Evolutionary conservation across 2,797 vertebrate genomes (phyloP).

Genomic region (Nyctibius grandis): DNA sequence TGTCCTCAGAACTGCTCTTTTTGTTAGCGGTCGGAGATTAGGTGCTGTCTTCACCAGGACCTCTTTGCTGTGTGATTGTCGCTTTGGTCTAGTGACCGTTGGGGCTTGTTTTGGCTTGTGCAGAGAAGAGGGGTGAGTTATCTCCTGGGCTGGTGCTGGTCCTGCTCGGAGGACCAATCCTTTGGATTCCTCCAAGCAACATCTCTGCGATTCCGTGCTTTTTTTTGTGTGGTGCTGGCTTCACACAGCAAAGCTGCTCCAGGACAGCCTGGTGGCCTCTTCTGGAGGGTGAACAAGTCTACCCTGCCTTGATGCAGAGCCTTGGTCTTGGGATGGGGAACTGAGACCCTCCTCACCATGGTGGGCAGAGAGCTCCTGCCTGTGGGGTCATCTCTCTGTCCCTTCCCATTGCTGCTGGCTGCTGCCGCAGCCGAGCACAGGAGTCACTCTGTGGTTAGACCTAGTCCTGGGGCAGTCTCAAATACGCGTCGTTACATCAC

Average conservation of each 20-base stretch:
- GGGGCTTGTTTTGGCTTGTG: not conserved
- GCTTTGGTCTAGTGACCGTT: not conserved
- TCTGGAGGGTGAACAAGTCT: not conserved
- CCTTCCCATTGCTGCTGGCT: not conserved
- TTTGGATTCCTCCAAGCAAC: not conserved
- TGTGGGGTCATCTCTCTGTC: not conserved
- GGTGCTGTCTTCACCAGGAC: not conserved
- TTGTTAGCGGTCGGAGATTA: not conserved
- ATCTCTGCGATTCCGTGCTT: not conserved
- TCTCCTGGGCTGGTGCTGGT: not conserved
- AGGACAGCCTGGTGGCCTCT: not conserved
- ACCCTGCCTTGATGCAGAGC: not conserved
- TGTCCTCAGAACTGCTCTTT: not conserved
- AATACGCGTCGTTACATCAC: rapidly evolving
- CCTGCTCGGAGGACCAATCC: not conserved
- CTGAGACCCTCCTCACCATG: not conserved
- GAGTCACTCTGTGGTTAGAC: not conserved
- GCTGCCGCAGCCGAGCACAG: rapidly evolving
- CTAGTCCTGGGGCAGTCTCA: not conserved
- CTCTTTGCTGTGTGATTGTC: not conserved
- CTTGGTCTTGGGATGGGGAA: not conserved
- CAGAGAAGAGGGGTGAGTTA: too few relatives aligned
- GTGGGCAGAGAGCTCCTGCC: not conserved
- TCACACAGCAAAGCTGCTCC: not conserved
- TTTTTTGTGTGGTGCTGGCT: not conserved